A percentile compares a stretch with the other conserved stretches of the same genome.
These are phyloP conservation scores for Achlya flavicornis DNA, from an alignment of 2,888 invertebrate genomes.

Conservation along the genomic window DNA sequence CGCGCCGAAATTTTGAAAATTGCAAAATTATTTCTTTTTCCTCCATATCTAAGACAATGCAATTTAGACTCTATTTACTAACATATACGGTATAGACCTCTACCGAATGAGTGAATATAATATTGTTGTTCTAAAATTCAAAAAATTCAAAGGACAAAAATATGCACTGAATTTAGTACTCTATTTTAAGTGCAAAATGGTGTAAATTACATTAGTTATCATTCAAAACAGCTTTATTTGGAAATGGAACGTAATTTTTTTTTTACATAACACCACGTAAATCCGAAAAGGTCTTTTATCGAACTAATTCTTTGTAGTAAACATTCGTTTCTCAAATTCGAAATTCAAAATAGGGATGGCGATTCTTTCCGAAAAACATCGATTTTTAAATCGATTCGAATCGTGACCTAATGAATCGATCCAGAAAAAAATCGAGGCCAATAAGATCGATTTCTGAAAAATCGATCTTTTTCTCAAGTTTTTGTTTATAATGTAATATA, in stretches of 20 bases:
- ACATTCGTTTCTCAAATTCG: neutral
- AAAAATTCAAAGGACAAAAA: neutral
- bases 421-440: too few relatives aligned
- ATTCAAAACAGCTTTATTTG: too few relatives aligned
- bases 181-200: neutral
- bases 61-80: constrained; percentile 13
- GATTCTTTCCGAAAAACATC: too few relatives aligned
- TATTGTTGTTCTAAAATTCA: neutral
- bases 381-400: too few relatives aligned
- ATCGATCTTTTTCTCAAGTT: too few relatives aligned
- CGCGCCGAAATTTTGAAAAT: constrained; percentile 19
- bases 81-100: neutral
- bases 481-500: too few relatives aligned
- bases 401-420: too few relatives aligned
- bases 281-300: constrained; percentile 8
- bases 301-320: constrained; percentile 8
- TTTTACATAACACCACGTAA: neutral
- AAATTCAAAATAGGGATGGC: too few relatives aligned
- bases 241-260: neutral
- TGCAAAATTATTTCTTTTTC: neutral
- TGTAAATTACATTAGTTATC: neutral
- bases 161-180: neutral
- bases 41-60: constrained; percentile 3
- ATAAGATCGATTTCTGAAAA: too few relatives aligned
- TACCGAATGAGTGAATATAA: constrained; percentile 7